Evolutionary conservation across 1,140 invertebrate species (phyloP).

Genomic region (Meteorus sp.): DNA sequence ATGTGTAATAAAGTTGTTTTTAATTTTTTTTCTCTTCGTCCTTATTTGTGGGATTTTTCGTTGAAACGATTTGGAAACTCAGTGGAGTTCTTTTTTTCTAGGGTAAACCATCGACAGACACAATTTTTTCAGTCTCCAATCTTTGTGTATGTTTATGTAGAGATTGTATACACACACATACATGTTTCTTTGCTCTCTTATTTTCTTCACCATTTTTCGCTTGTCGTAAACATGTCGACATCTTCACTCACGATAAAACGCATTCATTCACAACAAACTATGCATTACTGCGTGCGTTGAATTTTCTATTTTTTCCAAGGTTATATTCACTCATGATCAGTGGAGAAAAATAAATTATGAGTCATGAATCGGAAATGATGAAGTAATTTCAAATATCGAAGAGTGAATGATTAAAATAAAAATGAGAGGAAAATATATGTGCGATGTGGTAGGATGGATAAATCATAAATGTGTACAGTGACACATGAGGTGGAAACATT

Average conservation of each 20-base stretch:
- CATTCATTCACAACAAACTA: background rate
- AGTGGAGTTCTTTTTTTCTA: background rate
- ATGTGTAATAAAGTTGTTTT: background rate
- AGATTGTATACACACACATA: background rate
- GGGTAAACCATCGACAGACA: background rate
- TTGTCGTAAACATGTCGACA: constrained; percentile 1
- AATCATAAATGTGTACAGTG: background rate
- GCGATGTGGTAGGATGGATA: too few relatives aligned
- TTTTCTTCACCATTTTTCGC: background rate
- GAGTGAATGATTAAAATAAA: background rate
- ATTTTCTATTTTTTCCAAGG: background rate
- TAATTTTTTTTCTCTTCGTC: background rate
- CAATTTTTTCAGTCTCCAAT: background rate
- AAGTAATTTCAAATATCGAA: background rate
- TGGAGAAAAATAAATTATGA: background rate
- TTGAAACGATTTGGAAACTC: too few relatives aligned
- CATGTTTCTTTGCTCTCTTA: background rate
- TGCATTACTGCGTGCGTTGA: background rate
- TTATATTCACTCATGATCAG: background rate
- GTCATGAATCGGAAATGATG: background rate
- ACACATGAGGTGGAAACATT: background rate
- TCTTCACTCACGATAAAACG: background rate
- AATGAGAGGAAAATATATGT: background rate
- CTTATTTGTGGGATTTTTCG: background rate
- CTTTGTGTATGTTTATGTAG: too few relatives aligned